Evolutionary conservation across 2,888 invertebrate species (phyloP).

Genomic region (Ophion slaviceki): DNA sequence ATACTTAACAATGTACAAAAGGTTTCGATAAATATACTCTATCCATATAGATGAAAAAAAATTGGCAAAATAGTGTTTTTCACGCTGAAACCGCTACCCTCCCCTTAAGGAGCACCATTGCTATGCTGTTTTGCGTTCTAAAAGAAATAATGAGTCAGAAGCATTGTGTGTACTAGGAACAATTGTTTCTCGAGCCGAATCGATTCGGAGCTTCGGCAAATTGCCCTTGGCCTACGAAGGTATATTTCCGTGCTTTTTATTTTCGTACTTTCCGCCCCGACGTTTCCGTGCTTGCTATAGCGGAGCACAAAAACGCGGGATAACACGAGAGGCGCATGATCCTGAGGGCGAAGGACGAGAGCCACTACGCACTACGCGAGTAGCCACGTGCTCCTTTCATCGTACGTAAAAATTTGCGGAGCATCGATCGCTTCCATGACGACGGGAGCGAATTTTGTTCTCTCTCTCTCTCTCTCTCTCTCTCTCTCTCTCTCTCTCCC

Average conservation of each 20-base stretch:
- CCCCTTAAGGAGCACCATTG: too few species aligned
- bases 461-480: slow-evolving; percentile 59
- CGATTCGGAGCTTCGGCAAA: too few species aligned
- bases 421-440: slow-evolving; percentile 76
- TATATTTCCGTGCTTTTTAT: slow-evolving; percentile 28
- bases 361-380: slow-evolving; percentile 58
- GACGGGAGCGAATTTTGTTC: slow-evolving; percentile 66
- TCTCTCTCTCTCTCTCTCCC: slow-evolving; percentile 55
- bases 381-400: slow-evolving; percentile 75
- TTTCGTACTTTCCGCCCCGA: neutral
- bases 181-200: too few species aligned
- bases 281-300: slow-evolving; percentile 34
- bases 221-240: too few species aligned
- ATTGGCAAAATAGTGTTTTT: too few species aligned
- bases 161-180: too few species aligned
- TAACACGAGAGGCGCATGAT: slow-evolving; percentile 60
- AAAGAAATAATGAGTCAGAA: too few species aligned
- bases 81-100: too few species aligned
- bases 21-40: too few species aligned
- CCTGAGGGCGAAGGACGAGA: slow-evolving; percentile 61
- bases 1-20: too few species aligned
- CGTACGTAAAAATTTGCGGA: slow-evolving; percentile 76
- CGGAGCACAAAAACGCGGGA: slow-evolving; percentile 41
- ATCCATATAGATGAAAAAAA: too few species aligned
- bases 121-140: too few species aligned